These are phyloP conservation scores for Pissodes strobi DNA, from an alignment of 1,140 invertebrate genomes.

Conservation along the genomic window DNA sequence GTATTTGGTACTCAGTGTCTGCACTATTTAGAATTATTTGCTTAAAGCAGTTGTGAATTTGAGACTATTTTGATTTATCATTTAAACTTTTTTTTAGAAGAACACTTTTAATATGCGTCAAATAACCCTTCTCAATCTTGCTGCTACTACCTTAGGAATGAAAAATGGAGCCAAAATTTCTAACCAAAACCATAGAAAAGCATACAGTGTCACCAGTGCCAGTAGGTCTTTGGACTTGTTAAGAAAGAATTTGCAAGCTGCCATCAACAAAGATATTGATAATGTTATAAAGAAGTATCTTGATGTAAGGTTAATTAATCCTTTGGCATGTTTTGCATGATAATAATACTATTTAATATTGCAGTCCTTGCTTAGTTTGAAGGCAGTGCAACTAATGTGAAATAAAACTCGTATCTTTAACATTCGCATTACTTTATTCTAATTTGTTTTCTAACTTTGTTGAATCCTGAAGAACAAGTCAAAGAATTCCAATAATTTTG, in stretches of 20 bases:
- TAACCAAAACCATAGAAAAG: constrained; percentile 54
- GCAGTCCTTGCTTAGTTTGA: no score
- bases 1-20: not conserved
- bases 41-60: not conserved
- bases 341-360: no score
- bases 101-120: constrained; percentile 65
- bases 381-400: no score
- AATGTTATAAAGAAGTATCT: constrained; percentile 75
- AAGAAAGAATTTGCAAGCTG: constrained; percentile 73
- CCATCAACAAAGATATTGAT: constrained; percentile 79
- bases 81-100: constrained; percentile 58
- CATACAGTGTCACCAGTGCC: constrained; percentile 59
- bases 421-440: no score
- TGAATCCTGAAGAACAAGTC: no score
- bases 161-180: constrained; percentile 60
- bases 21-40: not conserved
- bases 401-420: no score
- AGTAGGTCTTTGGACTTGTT: constrained; percentile 75
- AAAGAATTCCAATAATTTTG: no score
- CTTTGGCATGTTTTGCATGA: not conserved
- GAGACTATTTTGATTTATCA: not conserved
- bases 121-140: constrained; percentile 65
- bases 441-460: no score
- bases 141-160: constrained; percentile 59
- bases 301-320: constrained; percentile 60